Evolutionary conservation across 2,797 vertebrate species (phyloP).

Genomic region (Platalea minor): DNA sequence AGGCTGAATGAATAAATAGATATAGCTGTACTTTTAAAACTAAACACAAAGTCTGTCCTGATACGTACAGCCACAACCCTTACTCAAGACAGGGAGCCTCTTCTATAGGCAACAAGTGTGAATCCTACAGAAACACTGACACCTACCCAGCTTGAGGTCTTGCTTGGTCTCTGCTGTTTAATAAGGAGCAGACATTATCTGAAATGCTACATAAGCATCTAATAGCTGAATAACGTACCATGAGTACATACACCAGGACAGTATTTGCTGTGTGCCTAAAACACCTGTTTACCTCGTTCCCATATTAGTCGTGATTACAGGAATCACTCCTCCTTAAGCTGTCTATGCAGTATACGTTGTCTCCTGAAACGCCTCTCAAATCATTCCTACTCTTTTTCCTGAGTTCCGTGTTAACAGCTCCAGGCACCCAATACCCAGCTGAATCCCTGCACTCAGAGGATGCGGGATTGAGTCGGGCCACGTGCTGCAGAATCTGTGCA

Average conservation of each 20-base stretch:
- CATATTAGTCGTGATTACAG: background rate
- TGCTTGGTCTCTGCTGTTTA: background rate
- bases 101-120: background rate
- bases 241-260: background rate
- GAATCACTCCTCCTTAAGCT: background rate
- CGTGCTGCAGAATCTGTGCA: accelerated
- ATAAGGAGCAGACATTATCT: background rate
- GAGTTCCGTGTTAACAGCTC: background rate
- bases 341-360: background rate
- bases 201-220: background rate
- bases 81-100: background rate
- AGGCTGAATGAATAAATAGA: background rate
- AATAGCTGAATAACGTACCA: background rate
- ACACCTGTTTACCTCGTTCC: background rate
- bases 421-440: background rate
- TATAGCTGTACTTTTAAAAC: background rate
- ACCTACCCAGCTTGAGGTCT: background rate
- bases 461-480: background rate
- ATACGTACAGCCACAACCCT: background rate
- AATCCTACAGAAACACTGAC: background rate
- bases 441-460: background rate
- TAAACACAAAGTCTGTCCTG: background rate
- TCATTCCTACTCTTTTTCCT: background rate
- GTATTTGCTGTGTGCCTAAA: background rate
- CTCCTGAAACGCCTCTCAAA: background rate